These are phyloP conservation scores for Drosophila atripex DNA, from an alignment of 2,888 invertebrate species.

Conservation along the genomic window DNA sequence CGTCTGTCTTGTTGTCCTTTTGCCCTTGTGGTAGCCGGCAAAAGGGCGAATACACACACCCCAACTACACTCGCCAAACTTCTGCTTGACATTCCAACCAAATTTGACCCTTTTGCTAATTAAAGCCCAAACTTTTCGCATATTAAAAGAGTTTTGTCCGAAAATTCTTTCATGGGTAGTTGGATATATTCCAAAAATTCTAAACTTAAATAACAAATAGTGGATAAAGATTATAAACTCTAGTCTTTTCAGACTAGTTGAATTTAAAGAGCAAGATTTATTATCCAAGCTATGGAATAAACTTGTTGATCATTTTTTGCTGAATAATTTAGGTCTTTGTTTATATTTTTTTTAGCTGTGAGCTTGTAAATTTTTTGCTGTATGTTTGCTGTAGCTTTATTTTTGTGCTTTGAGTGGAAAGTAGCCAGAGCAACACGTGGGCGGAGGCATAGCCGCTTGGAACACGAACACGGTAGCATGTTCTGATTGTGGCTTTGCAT, in stretches of 20 bases:
- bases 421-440: constrained; percentile 20
- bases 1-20: constrained; percentile 40
- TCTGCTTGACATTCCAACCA: constrained; percentile 2
- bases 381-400: not conserved
- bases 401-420: constrained; percentile 3
- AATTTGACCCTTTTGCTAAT: constrained; percentile 16
- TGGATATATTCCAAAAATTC: not conserved
- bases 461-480: constrained; percentile 47
- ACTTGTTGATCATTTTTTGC: not conserved
- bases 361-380: not conserved
- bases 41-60: constrained; percentile 23
- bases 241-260: not conserved
- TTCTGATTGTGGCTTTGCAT: constrained; percentile 67
- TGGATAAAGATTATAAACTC: not conserved
- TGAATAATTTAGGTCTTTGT: not conserved
- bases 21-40: constrained; percentile 41
- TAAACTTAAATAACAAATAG: not conserved
- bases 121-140: constrained; percentile 23
- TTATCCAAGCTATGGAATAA: not conserved
- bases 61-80: constrained; percentile 25
- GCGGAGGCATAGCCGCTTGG: not conserved
- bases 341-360: not conserved
- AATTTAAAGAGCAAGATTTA: not conserved
- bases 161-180: not conserved
- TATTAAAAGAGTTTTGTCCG: not conserved